phyloP scores from a whole-genome alignment of 2,797 vertebrate species.

The Ciconia nigra region DNA sequence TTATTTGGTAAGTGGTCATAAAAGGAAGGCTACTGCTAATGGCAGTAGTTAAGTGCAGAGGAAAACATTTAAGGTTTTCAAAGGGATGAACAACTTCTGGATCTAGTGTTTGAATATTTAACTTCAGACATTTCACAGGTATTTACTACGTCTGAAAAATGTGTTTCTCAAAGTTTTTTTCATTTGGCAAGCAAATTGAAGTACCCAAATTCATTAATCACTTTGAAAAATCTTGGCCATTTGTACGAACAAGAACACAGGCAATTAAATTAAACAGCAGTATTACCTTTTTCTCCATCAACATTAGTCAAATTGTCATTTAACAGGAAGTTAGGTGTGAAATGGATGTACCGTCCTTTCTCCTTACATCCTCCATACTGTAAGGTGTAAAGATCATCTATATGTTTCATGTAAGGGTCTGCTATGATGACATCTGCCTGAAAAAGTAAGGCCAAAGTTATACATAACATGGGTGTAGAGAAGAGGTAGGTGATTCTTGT shows the following conservation, averaged over 20 bases:
- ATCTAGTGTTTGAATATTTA: not conserved
- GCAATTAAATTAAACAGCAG: not conserved
- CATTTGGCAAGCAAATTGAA: not conserved
- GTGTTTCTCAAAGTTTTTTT: not conserved
- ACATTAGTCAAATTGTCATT: not conserved
- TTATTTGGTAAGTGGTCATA: not conserved
- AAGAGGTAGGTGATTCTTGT: not conserved
- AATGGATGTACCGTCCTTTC: slow-evolving; percentile 72
- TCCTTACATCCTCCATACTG: slow-evolving; percentile 72
- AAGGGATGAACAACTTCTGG: not conserved
- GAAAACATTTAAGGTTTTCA: not conserved
- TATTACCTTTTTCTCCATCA: slow-evolving; percentile 73
- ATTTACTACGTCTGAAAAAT: not conserved
- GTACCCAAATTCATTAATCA: not conserved
- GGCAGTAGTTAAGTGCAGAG: not conserved
- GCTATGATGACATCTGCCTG: slow-evolving; percentile 77
- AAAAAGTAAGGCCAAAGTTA: not conserved
- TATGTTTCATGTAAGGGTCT: not conserved
- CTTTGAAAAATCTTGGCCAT: not conserved
- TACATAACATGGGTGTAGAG: not conserved
- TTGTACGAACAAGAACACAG: not conserved
- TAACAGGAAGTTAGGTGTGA: slow-evolving; percentile 74
- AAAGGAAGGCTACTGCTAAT: not conserved
- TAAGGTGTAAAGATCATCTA: slow-evolving; percentile 73
- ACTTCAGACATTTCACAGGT: not conserved